Conservation (phyloP, 1,140 invertebrate genomes). For the Drosophila jambulina region DNA sequence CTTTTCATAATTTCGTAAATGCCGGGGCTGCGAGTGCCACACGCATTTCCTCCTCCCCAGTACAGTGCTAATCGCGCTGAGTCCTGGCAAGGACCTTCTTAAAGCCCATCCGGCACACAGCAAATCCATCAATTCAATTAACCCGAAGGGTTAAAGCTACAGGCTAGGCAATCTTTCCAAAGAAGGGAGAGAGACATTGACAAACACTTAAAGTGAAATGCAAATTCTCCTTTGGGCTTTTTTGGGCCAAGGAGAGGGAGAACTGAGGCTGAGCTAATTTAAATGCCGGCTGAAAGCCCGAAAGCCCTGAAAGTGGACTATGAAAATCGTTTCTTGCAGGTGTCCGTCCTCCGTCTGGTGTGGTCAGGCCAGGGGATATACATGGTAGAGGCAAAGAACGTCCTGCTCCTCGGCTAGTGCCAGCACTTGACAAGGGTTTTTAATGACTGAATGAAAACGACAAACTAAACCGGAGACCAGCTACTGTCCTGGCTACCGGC, state of each 20-base stretch:
- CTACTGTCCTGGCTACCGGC: conserved; percentile 9
- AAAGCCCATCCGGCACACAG: conserved; percentile 44
- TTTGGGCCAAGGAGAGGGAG: conserved; percentile 1
- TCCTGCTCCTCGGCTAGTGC: conserved; percentile 34
- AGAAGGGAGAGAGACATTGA: neutral
- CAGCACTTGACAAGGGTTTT: conserved; percentile 80
- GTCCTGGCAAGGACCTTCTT: conserved; percentile 33
- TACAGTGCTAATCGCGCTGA: conserved; percentile 48
- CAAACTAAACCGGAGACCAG: conserved; percentile 63
- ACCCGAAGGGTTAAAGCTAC: conserved; percentile 51
- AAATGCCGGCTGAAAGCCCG: conserved; percentile 49
- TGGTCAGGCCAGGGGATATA: conserved; percentile 45
- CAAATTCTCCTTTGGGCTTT: conserved; percentile 62
- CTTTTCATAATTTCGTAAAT: conserved; percentile 80
- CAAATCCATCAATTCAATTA: conserved; percentile 83
- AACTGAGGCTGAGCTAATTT: conserved; percentile 60
- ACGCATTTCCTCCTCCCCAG: conserved; percentile 34
- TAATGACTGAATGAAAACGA: conserved; percentile 83
- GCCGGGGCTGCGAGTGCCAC: conserved; percentile 61
- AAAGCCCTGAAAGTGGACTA: conserved; percentile 46
- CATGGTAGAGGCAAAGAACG: conserved; percentile 19
- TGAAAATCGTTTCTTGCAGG: conserved; percentile 76
- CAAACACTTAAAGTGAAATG: conserved; percentile 72
- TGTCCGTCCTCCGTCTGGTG: conserved; percentile 44
- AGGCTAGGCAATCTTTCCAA: neutral